Percentiles rank a stretch among this genome's conserved stretches.
Evolutionary conservation across 2,113 vertebrate genomes (phyloP).

Genomic region (Anguilla japonica): DNA sequence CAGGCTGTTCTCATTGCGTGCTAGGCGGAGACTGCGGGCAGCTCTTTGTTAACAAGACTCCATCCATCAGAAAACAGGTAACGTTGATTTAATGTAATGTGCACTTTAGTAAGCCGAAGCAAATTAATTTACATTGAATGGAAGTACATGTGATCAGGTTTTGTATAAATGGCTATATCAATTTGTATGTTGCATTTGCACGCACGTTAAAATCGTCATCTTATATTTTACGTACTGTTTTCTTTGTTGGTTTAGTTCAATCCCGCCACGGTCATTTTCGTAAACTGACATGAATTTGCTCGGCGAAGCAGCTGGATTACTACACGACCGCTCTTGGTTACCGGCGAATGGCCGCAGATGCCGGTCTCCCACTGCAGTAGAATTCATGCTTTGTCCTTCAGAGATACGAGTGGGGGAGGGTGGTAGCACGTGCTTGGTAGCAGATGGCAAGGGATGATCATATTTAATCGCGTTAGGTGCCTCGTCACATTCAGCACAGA

Average conservation of each 20-base stretch:
- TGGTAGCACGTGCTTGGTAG: not conserved
- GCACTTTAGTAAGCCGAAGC: not conserved
- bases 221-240: too few species aligned
- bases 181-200: too few species aligned
- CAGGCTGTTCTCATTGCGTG: not conserved
- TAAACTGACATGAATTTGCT: not conserved
- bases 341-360: not conserved
- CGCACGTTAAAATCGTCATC: too few species aligned
- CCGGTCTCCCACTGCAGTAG: slow-evolving; percentile 10
- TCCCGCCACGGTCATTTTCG: too few species aligned
- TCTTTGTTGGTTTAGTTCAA: too few species aligned
- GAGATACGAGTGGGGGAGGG: not conserved
- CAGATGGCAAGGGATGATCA: slow-evolving; percentile 36
- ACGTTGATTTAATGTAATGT: not conserved
- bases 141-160: not conserved
- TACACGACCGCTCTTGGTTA: not conserved
- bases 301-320: not conserved
- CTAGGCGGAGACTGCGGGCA: slow-evolving; percentile 16
- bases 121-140: not conserved
- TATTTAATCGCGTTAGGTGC: slow-evolving; percentile 1
- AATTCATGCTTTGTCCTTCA: slow-evolving; percentile 36
- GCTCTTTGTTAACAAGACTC: not conserved
- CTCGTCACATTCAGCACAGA: not conserved
- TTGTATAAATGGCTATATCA: too few species aligned
- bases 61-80: not conserved